Base-by-base conservation (phyloP, 2,797 vertebrate genomes). In the Microctenopoma stevenorrisi region DNA sequence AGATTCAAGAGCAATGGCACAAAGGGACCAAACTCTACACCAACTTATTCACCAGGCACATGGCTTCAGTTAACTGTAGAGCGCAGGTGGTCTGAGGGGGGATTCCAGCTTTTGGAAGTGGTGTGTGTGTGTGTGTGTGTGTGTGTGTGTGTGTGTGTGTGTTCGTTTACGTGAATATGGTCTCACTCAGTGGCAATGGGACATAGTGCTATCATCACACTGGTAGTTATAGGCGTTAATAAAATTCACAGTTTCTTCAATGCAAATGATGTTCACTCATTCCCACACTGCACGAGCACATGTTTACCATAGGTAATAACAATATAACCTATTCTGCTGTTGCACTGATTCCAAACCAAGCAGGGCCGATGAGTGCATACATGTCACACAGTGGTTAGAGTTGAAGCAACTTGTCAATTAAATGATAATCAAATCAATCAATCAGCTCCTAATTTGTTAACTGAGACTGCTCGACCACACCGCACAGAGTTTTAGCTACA, bases 11-110 rank as follows among this genome's bases (percentile, higher is more conserved):
- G 60, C 68, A 59, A 65, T 82, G 81, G 75, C 83, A 83, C 82
- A 85, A 81, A 84, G 67, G 75, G 81, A 83, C 49, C 84, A 74
- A 79, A 88, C 89, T 78, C 66, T 28, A 57, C 85, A 81, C 78
- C 74, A 85, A 78, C 77, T 79, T 79, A 78, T 79, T 85, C 82
- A 87, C 18, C 63, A 71, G 82, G 78, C 90, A 90, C 91, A 91
- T 92, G 91, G 88, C 82, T 91, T 91, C 87, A 90, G 92, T 93
- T 93, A 93, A 88, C 89, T 82, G 86, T 76, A 82, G 81, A 84
- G 78, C 51, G 69, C 91, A 91, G 90, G 89, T 90, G 93, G 89
- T 90, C 89, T 81, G 77, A 85, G 80, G 86, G 89, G 90, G 81
- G 88, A 91, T 92, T 92, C 90, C 88, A 90, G 77, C 54, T 67